Conservation (phyloP, 1,140 invertebrate species). For the Hydropsyche tenuis region DNA sequence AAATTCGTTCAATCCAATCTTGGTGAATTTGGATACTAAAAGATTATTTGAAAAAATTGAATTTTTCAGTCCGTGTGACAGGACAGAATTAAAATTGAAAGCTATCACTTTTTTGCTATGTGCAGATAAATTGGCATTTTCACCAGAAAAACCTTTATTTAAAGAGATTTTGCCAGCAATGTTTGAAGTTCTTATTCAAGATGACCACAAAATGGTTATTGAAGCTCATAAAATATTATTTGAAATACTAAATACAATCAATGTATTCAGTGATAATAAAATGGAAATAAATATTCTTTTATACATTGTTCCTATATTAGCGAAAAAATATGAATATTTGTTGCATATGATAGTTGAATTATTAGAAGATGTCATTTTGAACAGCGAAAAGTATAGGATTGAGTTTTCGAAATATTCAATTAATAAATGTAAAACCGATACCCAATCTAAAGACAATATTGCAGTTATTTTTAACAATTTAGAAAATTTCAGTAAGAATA, state of each 20-base stretch:
- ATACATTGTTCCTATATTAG: conserved; percentile 58
- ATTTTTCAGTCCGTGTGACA: conserved; percentile 51
- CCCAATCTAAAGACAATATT: conserved; percentile 52
- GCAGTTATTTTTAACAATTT: conserved; percentile 58
- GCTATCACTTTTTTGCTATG: conserved; percentile 68
- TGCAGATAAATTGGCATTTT: conserved; percentile 65
- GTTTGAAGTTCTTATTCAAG: conserved; percentile 63
- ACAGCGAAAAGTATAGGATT: conserved; percentile 48
- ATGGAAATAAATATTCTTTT: conserved; percentile 72
- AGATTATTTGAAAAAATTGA: conserved; percentile 58
- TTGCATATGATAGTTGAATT: conserved; percentile 55
- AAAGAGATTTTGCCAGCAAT: conserved; percentile 65
- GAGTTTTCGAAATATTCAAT: not conserved
- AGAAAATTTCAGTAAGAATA: conserved; percentile 51
- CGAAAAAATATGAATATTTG: conserved; percentile 53
- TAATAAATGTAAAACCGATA: conserved; percentile 46
- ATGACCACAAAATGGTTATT: conserved; percentile 57
- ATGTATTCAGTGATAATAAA: conserved; percentile 67
- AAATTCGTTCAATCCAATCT: conserved; percentile 61
- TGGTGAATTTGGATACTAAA: conserved; percentile 59
- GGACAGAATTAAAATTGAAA: conserved; percentile 68
- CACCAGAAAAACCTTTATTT: conserved; percentile 66
- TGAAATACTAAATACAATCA: conserved; percentile 65
- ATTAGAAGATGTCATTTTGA: conserved; percentile 38
- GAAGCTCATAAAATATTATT: conserved; percentile 59